Evolutionary conservation across 2,113 vertebrate species (phyloP).

Genomic region (Orycteropus afer): DNA sequence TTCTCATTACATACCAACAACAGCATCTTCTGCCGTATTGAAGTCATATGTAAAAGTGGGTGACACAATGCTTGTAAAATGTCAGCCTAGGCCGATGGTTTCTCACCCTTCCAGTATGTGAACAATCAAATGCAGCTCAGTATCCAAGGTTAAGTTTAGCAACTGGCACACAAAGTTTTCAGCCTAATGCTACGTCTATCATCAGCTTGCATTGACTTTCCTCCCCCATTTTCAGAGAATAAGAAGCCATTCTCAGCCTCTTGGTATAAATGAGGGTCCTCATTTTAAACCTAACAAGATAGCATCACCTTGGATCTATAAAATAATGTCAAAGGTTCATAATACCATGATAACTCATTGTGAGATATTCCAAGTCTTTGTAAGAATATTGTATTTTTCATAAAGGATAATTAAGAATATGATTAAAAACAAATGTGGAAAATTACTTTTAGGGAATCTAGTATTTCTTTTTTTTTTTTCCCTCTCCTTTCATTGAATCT

Average conservation of each 20-base stretch:
- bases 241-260: not conserved
- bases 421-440: not conserved
- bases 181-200: too few species aligned
- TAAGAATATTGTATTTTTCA: not conserved
- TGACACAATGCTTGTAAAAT: not conserved
- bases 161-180: not conserved
- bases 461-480: not conserved
- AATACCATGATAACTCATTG: not conserved
- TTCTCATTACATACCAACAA: not conserved
- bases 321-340: not conserved
- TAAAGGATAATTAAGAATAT: not conserved
- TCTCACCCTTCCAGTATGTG: not conserved
- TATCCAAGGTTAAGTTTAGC: not conserved
- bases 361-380: not conserved
- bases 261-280: not conserved
- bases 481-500: not conserved
- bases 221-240: not conserved
- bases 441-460: conserved; percentile 13
- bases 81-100: accelerated
- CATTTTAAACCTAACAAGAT: not conserved
- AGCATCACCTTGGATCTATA: not conserved
- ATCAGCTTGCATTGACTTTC: not conserved
- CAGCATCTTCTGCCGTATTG: not conserved
- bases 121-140: not conserved
- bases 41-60: not conserved